Evolutionary conservation across 2,888 invertebrate genomes (phyloP).

Genomic region (Clepsis dumicolana): DNA sequence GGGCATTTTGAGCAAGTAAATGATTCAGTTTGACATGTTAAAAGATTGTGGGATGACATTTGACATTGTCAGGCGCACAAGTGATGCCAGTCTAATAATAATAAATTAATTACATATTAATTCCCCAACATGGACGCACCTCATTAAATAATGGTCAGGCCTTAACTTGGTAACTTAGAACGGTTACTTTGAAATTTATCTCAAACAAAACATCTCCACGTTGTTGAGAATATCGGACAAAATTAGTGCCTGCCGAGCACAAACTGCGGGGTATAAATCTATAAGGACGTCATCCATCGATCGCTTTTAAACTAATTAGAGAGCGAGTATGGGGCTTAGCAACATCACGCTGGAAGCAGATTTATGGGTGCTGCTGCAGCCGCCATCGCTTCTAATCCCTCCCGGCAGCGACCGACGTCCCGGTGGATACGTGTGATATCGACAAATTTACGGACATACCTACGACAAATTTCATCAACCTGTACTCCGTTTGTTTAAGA

Average conservation of each 20-base stretch:
- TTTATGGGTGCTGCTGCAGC: conserved; percentile 68
- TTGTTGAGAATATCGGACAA: conserved; percentile 17
- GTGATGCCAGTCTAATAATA: too few relatives aligned
- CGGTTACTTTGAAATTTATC: background rate
- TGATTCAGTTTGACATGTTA: too few relatives aligned
- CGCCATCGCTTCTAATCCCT: conserved; percentile 58
- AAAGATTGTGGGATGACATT: too few relatives aligned
- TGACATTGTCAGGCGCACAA: too few relatives aligned
- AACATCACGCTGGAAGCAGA: conserved; percentile 67
- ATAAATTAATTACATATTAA: too few relatives aligned
- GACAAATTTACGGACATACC: conserved; percentile 30
- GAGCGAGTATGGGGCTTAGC: conserved; percentile 71
- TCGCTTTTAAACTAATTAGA: conserved; percentile 78
- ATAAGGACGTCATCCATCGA: conserved; percentile 58
- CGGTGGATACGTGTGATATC: conserved; percentile 26
- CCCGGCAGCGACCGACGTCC: conserved; percentile 46
- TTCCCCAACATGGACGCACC: too few relatives aligned
- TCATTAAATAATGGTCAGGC: too few relatives aligned
- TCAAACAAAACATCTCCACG: conserved; percentile 10
- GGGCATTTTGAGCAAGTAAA: too few relatives aligned
- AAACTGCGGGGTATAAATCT: conserved; percentile 32
- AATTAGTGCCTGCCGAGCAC: conserved; percentile 23
- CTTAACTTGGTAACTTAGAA: too few relatives aligned
- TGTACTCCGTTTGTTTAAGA: too few relatives aligned
- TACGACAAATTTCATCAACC: conserved; percentile 19